Evolutionary conservation across 2,888 invertebrate species (phyloP), one percentile per base, ranked within the genome.

Genomic region (Nemotelus nigrinus): DNA sequence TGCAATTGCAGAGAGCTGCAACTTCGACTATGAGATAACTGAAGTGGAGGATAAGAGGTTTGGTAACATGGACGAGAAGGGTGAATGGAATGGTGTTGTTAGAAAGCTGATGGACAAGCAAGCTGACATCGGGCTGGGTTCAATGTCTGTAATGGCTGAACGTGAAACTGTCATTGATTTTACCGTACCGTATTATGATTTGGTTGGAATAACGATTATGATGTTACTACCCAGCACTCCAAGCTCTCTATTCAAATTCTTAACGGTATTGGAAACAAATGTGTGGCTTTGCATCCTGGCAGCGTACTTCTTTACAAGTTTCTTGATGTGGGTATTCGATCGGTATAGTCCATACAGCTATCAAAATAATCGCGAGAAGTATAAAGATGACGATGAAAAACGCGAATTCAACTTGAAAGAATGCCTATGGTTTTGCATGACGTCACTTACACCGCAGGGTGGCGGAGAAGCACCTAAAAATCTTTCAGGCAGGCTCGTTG

Each of bases 381-480:
- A 97, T 85, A 94, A 93, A 84, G 94, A 96, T 78, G 96, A 97
- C 82, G 96, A 96, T 81, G 97, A 97, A 84, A 97, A 97, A 84
- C 89, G 98, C 3, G 96, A 97, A 84, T 99, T 99, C 84, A 96
- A 94, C 64, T 87, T 99, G 53, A 98, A 97, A 85, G 99, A 99
- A 87, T 98, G 98, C 84, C 90, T 99, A 0, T 99, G 98, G 98
- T 99, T 99, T 86, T 98, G 98, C 84, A 97, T 99, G 97, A 98
- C 98, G 58, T 98, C 98, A 53, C 88, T 99, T 39, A 99, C 98
- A 0, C 99, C 99, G 0, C 92, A 94, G 87, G 97, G 97, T 0
- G 97, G 97, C 0, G 97, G 97, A 0, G 97, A 98, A 86, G 97
- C 97, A 0, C 98, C 98, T 0, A 97, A 97, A 86, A 98, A 98